These are phyloP conservation scores for Pelobates fuscus DNA, from an alignment of 2,113 vertebrate species.

Conservation along the genomic window DNA sequence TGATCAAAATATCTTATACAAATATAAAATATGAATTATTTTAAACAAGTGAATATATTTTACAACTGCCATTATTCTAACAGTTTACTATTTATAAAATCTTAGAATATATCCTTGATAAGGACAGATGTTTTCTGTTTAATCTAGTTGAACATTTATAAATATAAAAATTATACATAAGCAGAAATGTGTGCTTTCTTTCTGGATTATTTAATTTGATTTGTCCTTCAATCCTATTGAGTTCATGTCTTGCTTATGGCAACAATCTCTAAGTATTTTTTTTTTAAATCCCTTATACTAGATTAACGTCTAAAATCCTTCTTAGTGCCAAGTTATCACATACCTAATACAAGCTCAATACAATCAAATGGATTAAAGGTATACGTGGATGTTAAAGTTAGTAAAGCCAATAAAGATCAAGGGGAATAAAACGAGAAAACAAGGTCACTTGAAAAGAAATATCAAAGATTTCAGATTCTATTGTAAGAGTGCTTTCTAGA, in stretches of 20 bases:
- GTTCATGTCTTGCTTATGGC: slow-evolving; percentile 60
- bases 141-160: no score
- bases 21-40: no score
- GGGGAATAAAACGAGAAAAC: slow-evolving; percentile 56
- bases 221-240: slow-evolving; percentile 68
- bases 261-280: slow-evolving; percentile 56
- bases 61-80: no score
- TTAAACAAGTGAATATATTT: no score
- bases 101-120: no score
- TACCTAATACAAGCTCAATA: slow-evolving; percentile 63
- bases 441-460: slow-evolving; percentile 62
- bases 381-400: slow-evolving; percentile 56
- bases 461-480: slow-evolving; percentile 42
- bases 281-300: slow-evolving; percentile 64
- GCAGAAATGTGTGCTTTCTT: slow-evolving; percentile 50
- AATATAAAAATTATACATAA: no score
- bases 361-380: slow-evolving; percentile 62
- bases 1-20: no score
- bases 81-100: no score
- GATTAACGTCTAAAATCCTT: slow-evolving; percentile 72
- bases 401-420: slow-evolving; percentile 61
- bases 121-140: no score
- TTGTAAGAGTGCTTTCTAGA: slow-evolving; percentile 36
- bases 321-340: slow-evolving; percentile 65
- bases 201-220: slow-evolving; percentile 67